Base-by-base conservation (phyloP, 2,113 vertebrate species). In the Percina caprodes region DNA sequence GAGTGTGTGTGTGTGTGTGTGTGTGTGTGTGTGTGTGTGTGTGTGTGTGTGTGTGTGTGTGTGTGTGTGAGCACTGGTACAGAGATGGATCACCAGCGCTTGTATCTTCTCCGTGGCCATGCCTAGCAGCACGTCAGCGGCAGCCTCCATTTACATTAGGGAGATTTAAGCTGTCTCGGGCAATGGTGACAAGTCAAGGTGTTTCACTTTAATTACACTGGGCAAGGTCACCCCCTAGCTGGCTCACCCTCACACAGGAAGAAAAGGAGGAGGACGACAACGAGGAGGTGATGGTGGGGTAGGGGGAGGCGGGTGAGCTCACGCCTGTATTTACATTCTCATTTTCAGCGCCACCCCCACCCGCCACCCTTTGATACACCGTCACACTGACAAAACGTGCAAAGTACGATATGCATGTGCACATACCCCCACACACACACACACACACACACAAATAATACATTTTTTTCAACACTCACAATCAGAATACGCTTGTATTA, bases 161-260 rank as follows among this genome's bases (percentile, higher is more conserved):
- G 95, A 96, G 95, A 96, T 96, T 96, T 96, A 96, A 96, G 93
- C 94, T 94, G 93, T 95, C 95, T 94, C 93, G 93, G 93, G 92
- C 93, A 89, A 94, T 90, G 93, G 93, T 96, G 95, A 96, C 95
- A 96, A 93, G 95, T 95, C 95, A 96, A 95, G 95, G 95, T 95
- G 95, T 95, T 95, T 95, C 95, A 92, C 94, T 95, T 96, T 95
- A 96, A 96, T 95, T 96, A 96, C 94, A 94, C 84, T 49, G 89
- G 91, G 93, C 94, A 95, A 95, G 95, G 95, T 95, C 95, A 96
- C 93, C 93, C 93, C 91, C 93, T 92, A 75, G 90, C 92, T 85
- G 73, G 82, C 90, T 93, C 88, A 79, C 92, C 93, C 91, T 89
- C 89, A 83, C 89, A 69, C 80, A 62, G 65, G 77, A 80, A 84